Percentiles rank a stretch among this genome's conserved stretches.
These are phyloP conservation scores for Crypturellus tataupa DNA, from an alignment of 2,797 vertebrate genomes.

Conservation along the genomic window DNA sequence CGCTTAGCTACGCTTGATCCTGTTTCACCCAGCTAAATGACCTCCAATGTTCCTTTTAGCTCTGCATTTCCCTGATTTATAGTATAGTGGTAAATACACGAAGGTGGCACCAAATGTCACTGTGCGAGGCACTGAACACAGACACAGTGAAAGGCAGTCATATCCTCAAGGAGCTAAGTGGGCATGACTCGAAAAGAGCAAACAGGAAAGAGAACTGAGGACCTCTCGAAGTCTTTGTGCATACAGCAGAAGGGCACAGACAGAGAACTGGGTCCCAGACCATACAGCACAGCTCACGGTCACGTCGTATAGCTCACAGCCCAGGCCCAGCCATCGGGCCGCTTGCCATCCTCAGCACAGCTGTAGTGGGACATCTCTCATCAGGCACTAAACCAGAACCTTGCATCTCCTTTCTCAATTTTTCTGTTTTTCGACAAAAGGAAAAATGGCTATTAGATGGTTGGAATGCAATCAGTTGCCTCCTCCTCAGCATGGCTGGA, in stretches of 20 bases:
- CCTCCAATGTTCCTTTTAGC: constrained; percentile 24
- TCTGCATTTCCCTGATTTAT: background rate
- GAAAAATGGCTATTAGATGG: background rate
- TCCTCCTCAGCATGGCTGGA: background rate
- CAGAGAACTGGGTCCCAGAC: background rate
- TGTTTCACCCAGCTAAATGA: background rate
- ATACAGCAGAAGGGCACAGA: background rate
- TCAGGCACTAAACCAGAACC: background rate
- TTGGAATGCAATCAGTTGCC: constrained; percentile 10
- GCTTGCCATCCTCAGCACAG: background rate
- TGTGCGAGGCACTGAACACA: background rate
- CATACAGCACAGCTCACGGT: background rate
- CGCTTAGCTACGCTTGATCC: constrained; percentile 29
- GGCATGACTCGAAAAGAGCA: background rate
- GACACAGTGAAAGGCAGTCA: background rate
- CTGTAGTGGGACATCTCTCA: background rate
- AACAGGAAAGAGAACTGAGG: background rate
- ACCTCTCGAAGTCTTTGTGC: background rate
- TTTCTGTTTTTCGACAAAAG: background rate
- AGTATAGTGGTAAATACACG: background rate
- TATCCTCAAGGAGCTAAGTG: background rate
- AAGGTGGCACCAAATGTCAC: background rate
- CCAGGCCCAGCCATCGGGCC: background rate
- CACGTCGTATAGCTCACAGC: background rate
- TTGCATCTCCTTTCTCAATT: background rate